Percentiles rank a stretch among this genome's conserved stretches.
Conservation (phyloP, 2,797 vertebrate species). For the Oceanodroma leucorhoa region DNA sequence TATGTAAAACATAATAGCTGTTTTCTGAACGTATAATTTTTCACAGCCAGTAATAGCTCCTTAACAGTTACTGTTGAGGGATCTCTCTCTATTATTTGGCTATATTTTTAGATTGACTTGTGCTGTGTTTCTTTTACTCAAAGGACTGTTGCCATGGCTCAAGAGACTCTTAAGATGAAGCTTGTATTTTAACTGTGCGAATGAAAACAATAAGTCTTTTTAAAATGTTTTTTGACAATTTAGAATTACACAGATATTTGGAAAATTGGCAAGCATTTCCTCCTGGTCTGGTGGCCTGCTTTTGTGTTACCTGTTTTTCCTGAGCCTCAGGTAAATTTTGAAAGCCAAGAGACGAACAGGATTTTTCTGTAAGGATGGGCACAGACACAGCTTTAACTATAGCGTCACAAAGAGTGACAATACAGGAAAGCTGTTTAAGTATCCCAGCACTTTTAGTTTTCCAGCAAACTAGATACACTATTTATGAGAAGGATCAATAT, state of each 20-base stretch:
- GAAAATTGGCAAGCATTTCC: slow-evolving; percentile 12
- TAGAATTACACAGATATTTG: not conserved
- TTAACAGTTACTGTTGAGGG: not conserved
- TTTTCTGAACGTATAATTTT: slow-evolving; percentile 31
- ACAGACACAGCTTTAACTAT: not conserved
- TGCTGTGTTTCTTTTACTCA: slow-evolving; percentile 31
- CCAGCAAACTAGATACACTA: slow-evolving; percentile 52
- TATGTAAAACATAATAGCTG: not conserved
- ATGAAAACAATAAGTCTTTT: slow-evolving; percentile 55
- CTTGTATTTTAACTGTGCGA: slow-evolving; percentile 36
- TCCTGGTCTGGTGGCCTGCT: not conserved
- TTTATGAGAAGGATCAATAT: slow-evolving; percentile 71
- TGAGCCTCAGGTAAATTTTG: not conserved
- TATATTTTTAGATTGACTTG: slow-evolving; percentile 38
- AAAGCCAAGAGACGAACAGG: not conserved
- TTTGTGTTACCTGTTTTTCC: not conserved
- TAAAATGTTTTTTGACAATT: slow-evolving; percentile 12
- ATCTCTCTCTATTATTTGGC: slow-evolving; percentile 27
- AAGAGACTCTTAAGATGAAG: slow-evolving; percentile 43
- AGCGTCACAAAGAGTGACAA: not conserved
- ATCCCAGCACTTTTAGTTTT: slow-evolving; percentile 42
- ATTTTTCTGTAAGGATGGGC: not conserved
- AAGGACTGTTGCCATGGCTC: slow-evolving; percentile 48
- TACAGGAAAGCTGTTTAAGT: slow-evolving; percentile 38
- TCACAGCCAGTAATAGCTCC: not conserved